These are phyloP conservation scores for Macrotrachela quadricornifera DNA, from an alignment of 1,140 invertebrate species.

Conservation along the genomic window DNA sequence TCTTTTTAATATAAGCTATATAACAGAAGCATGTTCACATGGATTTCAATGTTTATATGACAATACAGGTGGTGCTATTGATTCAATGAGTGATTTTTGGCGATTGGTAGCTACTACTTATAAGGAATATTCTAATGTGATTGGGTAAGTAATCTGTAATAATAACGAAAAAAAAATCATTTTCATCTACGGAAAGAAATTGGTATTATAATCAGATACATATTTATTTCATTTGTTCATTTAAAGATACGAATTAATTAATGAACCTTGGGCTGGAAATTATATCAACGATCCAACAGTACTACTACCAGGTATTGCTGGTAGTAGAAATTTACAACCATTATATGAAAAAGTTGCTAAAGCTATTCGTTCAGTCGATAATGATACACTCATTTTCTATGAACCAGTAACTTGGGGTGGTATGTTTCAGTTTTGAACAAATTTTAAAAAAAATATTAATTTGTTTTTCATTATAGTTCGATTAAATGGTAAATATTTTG, in stretches of 20 bases:
- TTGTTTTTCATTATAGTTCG: constrained; percentile 2
- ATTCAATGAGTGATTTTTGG: constrained; percentile 13
- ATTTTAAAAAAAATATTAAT: too few species aligned
- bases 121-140: constrained; percentile 9
- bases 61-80: constrained; percentile 9
- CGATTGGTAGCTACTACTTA: constrained; percentile 10
- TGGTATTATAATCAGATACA: constrained; percentile 11
- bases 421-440: not conserved
- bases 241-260: constrained; percentile 16
- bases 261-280: constrained; percentile 17
- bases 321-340: constrained; percentile 12
- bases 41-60: constrained; percentile 16
- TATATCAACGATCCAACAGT: constrained; percentile 11
- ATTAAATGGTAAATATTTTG: constrained; percentile 9
- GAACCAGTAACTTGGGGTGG: constrained; percentile 17
- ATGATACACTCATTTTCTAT: constrained; percentile 14
- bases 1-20: too few species aligned
- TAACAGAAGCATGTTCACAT: constrained; percentile 12
- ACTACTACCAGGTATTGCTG: constrained; percentile 15
- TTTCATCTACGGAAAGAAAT: too few species aligned
- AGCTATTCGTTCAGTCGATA: constrained; percentile 13
- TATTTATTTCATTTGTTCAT: constrained; percentile 11
- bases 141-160: constrained; percentile 17
- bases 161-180: too few species aligned
- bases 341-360: constrained; percentile 12